These are phyloP conservation scores for Melieria omissa DNA, from an alignment of 2,888 invertebrate genomes.

Conservation along the genomic window DNA sequence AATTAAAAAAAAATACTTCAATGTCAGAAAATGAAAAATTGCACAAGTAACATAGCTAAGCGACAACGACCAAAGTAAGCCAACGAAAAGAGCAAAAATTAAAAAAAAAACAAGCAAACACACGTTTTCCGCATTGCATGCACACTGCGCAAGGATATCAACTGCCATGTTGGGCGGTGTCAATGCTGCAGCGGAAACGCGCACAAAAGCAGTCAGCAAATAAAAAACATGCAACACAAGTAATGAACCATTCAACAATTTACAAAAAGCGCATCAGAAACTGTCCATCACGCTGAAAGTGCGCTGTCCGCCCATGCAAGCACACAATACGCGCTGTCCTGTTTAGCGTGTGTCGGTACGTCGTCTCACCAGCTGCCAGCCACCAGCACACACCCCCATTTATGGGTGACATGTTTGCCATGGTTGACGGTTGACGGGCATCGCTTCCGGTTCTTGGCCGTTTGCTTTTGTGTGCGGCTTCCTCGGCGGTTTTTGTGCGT, in stretches of 20 bases:
- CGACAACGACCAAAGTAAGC: too few species aligned
- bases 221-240: not conserved
- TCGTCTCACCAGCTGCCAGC: not conserved
- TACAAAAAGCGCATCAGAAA: not conserved
- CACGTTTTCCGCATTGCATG: too few species aligned
- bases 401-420: conserved; percentile 5
- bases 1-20: too few species aligned
- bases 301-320: too few species aligned
- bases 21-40: too few species aligned
- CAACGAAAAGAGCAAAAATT: too few species aligned
- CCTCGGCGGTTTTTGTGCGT: conserved; percentile 21
- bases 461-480: not conserved
- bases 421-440: not conserved
- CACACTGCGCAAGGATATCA: too few species aligned
- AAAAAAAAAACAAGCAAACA: too few species aligned
- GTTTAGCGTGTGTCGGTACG: too few species aligned
- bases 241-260: too few species aligned
- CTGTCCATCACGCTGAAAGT: not conserved
- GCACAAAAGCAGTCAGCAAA: not conserved
- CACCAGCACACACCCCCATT: not conserved
- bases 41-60: too few species aligned
- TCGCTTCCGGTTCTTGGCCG: conserved; percentile 2
- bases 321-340: too few species aligned
- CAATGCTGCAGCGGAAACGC: conserved; percentile 2
- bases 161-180: not conserved